phyloP scores from a whole-genome alignment of 2,797 vertebrate genomes.

The Octomys mimax region DNA sequence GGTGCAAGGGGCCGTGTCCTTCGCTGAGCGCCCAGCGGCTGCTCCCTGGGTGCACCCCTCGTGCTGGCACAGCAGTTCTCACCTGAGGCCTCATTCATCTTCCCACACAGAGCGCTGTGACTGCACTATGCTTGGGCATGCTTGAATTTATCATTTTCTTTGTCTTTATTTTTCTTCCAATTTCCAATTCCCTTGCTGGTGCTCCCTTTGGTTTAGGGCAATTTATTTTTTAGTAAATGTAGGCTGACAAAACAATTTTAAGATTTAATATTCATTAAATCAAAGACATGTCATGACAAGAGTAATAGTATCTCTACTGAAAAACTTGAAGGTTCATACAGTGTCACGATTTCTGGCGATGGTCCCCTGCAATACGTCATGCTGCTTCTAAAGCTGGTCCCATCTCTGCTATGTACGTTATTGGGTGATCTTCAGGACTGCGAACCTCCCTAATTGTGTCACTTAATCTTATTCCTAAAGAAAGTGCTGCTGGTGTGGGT shows the following conservation, averaged over 20 bases:
- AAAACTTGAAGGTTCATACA: background rate
- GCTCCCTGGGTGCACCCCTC: background rate
- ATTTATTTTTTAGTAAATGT: background rate
- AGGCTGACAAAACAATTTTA: background rate
- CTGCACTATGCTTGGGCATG: constrained; percentile 76
- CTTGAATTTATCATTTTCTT: constrained; percentile 72
- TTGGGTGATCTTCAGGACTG: background rate
- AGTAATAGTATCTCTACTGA: background rate
- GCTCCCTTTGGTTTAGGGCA: background rate
- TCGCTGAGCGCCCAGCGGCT: no score
- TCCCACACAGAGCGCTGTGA: constrained; percentile 78
- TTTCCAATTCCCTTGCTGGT: background rate
- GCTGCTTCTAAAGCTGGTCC: background rate
- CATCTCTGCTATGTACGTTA: background rate
- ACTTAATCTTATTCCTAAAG: constrained; percentile 35
- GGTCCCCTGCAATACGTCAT: background rate
- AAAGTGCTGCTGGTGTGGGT: background rate
- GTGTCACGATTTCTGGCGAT: background rate
- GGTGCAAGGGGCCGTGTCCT: constrained; percentile 64
- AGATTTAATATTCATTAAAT: background rate
- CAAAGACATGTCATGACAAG: background rate
- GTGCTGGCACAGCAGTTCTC: constrained; percentile 80
- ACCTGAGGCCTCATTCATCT: constrained; percentile 82
- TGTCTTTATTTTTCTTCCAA: constrained; percentile 64
- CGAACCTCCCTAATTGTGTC: background rate